Percentiles rank a stretch among this genome's conserved stretches.
phyloP scores from a whole-genome alignment of 1,140 invertebrate genomes.

The Atta texana region DNA sequence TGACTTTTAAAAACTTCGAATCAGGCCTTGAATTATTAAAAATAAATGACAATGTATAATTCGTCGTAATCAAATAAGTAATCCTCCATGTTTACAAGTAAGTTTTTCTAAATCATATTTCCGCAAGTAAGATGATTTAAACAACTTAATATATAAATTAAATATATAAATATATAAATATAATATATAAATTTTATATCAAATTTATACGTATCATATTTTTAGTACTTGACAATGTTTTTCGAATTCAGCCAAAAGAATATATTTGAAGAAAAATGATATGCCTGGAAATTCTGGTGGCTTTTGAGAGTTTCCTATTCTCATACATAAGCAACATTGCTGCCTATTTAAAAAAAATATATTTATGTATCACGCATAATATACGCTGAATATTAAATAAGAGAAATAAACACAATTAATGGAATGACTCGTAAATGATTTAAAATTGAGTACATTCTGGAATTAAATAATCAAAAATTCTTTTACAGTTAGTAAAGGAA shows the following conservation, averaged over 20 bases:
- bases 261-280: slow-evolving; percentile 96
- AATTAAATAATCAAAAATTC: too few relatives aligned
- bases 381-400: not conserved
- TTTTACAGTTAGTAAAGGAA: too few relatives aligned
- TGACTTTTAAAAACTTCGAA: too few relatives aligned
- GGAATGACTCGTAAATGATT: not conserved
- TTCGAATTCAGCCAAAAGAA: slow-evolving; percentile 97
- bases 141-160: not conserved
- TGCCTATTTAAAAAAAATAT: slow-evolving; percentile 84
- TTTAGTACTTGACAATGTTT: slow-evolving; percentile 90
- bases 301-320: slow-evolving; percentile 90
- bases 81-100: slow-evolving; percentile 94
- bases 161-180: too few relatives aligned
- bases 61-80: slow-evolving; percentile 92
- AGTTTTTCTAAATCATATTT: slow-evolving; percentile 95
- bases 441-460: not conserved
- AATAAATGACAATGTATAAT: slow-evolving; percentile 91
- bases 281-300: slow-evolving; percentile 93
- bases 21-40: slow-evolving; percentile 90
- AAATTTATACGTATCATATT: not conserved
- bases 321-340: slow-evolving; percentile 90
- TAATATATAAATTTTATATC: not conserved
- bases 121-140: slow-evolving; percentile 60
- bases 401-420: not conserved
- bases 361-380: not conserved